Conservation (phyloP, 2,113 vertebrate species). For the Semnopithecus entellus region DNA sequence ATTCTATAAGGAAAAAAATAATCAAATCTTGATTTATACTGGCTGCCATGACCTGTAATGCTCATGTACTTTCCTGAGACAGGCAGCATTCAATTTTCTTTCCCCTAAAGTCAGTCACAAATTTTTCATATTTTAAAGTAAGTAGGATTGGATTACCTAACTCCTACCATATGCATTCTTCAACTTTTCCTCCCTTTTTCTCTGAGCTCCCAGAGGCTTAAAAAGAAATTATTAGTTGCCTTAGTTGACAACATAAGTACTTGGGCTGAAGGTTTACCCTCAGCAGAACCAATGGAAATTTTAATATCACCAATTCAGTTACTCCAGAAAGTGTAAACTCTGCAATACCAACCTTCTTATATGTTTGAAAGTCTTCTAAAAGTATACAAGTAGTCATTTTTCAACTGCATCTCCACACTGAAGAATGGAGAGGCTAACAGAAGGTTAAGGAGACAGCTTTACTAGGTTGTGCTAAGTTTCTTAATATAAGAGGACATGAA, state of each 20-base stretch:
- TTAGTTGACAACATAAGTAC: background rate
- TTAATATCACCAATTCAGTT: background rate
- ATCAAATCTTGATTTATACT: background rate
- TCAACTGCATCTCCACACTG: background rate
- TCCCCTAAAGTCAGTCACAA: background rate
- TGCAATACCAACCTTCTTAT: background rate
- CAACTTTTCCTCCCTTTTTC: background rate
- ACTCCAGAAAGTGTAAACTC: background rate
- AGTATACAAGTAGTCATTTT: background rate
- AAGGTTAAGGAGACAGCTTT: background rate
- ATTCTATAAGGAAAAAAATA: background rate
- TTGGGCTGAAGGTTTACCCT: background rate
- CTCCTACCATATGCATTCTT: background rate
- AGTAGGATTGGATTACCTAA: background rate
- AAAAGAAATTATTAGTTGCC: background rate
- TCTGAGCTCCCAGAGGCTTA: background rate
- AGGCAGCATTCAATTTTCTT: background rate
- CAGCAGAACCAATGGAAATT: background rate
- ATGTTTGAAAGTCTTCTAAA: background rate
- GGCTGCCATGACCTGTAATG: background rate
- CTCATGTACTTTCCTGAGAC: background rate
- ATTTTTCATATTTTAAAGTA: background rate
- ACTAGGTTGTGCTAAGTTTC: background rate
- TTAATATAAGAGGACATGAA: background rate
- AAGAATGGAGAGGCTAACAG: no score